Evolutionary conservation across 2,797 vertebrate species (phyloP), one percentile per base, ranked within the genome.

Genomic region (Takifugu rubripes): DNA sequence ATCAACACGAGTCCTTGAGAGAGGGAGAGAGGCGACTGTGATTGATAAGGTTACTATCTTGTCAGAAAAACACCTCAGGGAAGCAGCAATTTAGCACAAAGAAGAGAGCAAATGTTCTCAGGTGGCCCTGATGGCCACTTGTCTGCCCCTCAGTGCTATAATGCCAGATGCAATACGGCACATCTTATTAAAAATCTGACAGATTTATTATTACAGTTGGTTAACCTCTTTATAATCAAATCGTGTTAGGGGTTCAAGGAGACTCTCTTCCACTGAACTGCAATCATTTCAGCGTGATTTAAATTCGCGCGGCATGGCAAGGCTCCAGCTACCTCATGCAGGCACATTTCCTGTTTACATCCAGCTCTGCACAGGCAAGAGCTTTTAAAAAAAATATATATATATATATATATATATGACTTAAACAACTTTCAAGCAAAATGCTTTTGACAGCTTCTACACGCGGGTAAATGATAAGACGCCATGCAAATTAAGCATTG

Each of bases 191-290:
- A 75, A 83, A 73, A 62, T 56, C 31, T 83, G 84, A 84, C 83
- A 84, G 83, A 87, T 88, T 86, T 85, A 88, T 90, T 82, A 82
- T 87, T 83, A 82, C 77, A 75, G 82, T 75, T 88, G 74, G 81
- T 86, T 86, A 84, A 89, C 89, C 87, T 86, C 71, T 76, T 78
- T 60, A 74, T 82, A 81, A 87, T 86, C 73, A 81, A 84, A 84
- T 83, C 74, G 61, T 81, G 73, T 69, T 63, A 52, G 59, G 64
- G 77, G 79, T 82, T 87, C 81, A 84, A 87, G 83, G 84, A 86
- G 75, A 84, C 72, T 61, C 64, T 68, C 67, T 61, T 53, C 50
- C 17, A 48, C 48, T 85, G 80, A 82, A 83, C 75, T 73, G 75
- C 73, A 81, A 81, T 85, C 71, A 70, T 78, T 72, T 65, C 26